Base-by-base conservation (phyloP, 2,113 vertebrate genomes). In the Zosterops pallidus region DNA sequence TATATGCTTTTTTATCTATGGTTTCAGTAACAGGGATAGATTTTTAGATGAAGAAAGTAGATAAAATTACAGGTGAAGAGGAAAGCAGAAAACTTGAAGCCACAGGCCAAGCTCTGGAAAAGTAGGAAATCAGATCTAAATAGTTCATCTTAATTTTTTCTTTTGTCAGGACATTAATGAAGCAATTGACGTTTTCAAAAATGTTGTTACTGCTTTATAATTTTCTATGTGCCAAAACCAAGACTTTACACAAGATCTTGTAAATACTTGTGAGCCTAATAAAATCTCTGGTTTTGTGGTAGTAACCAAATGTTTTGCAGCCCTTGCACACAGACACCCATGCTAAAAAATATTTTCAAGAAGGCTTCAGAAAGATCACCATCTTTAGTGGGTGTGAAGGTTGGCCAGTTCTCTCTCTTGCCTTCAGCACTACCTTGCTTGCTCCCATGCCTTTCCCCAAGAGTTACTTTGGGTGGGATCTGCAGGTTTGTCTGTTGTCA, bases 201-300 rank as follows among this genome's bases (percentile, higher is more conserved):
- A 60, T 64, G 10, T 22, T 77, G 35, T 86, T 70, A 50, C 24
- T 50, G 68, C 59, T 91, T 75, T 74, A 41, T 47, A 4, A 26
- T 93, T 88, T 94, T 93, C 44, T 69, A 33, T 53, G 7, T 93
- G 76, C 83, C 88, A 90, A 74, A 93, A 55, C 42, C 35, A 56
- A 77, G 80, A 60, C 55, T 92, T 87, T 72, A 75, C 15, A 9
- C 21, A 70, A 75, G 20, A 86, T 46, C 46, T 85, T 85, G 62
- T 82, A 82, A 68, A 64, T 79, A 49, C 16, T 59, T 3, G 0
- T 50, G 18, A 78, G 57, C 76, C 65, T 72, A 80, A 86, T 94
- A 69, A 92, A 91, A 86, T 39, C 50, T 63, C 80, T 57, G 35
- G 17, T 56, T 86, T 86, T 52, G 44, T 68, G 83, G 18, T 71